A percentile compares a stretch with the other conserved stretches of the same genome.
Evolutionary conservation across 2,797 vertebrate genomes (phyloP).

Genomic region (Podarcis lilfordi): DNA sequence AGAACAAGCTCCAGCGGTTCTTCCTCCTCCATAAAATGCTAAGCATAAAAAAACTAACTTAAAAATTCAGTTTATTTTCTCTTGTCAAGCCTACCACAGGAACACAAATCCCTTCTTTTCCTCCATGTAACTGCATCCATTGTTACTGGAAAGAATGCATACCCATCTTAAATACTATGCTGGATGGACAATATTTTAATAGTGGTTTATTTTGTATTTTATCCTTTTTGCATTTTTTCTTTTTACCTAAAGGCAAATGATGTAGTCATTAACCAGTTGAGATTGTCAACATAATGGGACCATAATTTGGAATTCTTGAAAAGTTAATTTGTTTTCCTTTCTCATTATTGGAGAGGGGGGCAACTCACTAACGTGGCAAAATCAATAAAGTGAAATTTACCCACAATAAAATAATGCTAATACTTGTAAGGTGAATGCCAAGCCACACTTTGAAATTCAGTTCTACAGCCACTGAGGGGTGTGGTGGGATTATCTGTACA

Average conservation of each 20-base stretch:
- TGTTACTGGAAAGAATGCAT: background rate
- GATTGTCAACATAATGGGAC: background rate
- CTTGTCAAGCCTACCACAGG: conserved; percentile 33
- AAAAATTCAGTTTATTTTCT: conserved; percentile 45
- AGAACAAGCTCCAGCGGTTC: conserved; percentile 33
- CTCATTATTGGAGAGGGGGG: background rate
- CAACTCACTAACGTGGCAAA: background rate
- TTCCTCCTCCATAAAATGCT: conserved; percentile 1
- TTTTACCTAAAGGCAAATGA: conserved; percentile 17
- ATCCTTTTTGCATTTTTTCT: background rate
- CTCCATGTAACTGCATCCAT: background rate
- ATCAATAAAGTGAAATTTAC: conserved; percentile 28
- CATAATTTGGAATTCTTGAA: background rate
- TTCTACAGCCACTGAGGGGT: background rate
- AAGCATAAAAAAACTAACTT: conserved; percentile 39
- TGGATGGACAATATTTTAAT: conserved; percentile 18
- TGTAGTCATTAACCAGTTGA: conserved; percentile 17
- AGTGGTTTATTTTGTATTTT: background rate
- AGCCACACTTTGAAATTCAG: background rate
- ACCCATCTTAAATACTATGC: background rate
- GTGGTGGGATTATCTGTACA: background rate
- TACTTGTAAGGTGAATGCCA: background rate
- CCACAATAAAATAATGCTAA: conserved; percentile 22
- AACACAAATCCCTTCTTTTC: conserved; percentile 12
- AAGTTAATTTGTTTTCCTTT: background rate